Percentiles rank a stretch among this genome's conserved stretches.
phyloP scores from a whole-genome alignment of 2,113 vertebrate species.

The Phyllostomus hastatus region DNA sequence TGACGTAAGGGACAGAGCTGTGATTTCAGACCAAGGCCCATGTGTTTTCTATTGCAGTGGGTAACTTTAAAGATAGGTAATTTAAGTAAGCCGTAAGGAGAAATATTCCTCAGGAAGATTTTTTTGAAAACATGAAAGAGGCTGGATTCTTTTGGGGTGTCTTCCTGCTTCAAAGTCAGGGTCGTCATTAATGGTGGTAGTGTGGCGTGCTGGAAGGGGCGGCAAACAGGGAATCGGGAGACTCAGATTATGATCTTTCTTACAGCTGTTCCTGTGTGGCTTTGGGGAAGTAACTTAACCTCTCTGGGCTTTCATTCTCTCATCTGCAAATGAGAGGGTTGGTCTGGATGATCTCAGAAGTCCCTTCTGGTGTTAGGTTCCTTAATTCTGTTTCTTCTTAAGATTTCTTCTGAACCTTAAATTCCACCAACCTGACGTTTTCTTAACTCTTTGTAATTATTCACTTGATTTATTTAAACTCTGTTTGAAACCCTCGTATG shows the following conservation, averaged over 20 bases:
- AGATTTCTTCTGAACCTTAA: not conserved
- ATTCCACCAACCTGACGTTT: not conserved
- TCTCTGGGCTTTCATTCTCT: not conserved
- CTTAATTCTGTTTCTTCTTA: not conserved
- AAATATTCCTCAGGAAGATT: not conserved
- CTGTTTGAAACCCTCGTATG: not conserved
- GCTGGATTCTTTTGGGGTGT: not conserved
- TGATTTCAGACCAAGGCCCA: not conserved
- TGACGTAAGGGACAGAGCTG: not conserved
- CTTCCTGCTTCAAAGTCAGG: not conserved
- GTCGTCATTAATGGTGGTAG: not conserved
- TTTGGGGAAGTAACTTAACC: not conserved
- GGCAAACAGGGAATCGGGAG: not conserved
- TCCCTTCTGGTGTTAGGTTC: not conserved
- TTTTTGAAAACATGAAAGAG: conserved; percentile 7
- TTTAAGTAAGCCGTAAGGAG: not conserved
- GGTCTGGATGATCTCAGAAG: not conserved
- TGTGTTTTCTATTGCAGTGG: not conserved
- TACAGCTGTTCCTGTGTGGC: not conserved
- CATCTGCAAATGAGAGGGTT: not conserved
- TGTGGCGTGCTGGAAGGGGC: not conserved
- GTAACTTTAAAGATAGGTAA: not conserved
- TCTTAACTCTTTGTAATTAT: not conserved
- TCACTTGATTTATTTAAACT: conserved; percentile 7
- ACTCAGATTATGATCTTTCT: not conserved